phyloP scores from a whole-genome alignment of 1,140 invertebrate genomes.

The Temnothorax longispinosus region DNA sequence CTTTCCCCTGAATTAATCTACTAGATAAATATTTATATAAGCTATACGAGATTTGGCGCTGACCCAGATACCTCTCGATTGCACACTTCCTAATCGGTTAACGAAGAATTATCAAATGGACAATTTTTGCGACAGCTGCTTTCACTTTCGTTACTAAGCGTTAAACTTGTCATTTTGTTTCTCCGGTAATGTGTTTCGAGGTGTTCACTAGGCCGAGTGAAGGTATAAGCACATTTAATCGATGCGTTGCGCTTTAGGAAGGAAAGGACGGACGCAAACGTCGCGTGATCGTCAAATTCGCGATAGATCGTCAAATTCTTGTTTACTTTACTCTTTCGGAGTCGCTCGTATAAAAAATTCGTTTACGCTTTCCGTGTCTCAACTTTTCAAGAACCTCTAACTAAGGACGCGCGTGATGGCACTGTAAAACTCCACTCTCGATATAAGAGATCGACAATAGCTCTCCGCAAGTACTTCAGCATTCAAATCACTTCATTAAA shows the following conservation, averaged over 20 bases:
- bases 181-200: not conserved
- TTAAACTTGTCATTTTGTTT: conserved; percentile 17
- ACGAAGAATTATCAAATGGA: not conserved
- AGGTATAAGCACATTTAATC: conserved; percentile 22
- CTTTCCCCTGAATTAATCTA: conserved; percentile 27
- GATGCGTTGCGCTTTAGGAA: not conserved
- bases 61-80: not conserved
- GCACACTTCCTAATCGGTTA: not conserved
- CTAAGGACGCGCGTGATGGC: not conserved
- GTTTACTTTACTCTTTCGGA: not conserved
- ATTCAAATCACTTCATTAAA: conserved; percentile 39
- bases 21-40: conserved; percentile 24
- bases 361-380: not conserved
- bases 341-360: not conserved
- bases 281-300: not conserved
- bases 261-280: not conserved
- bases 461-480: not conserved
- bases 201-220: conserved; percentile 24
- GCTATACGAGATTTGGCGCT: not conserved
- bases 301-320: not conserved
- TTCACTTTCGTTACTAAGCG: not conserved
- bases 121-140: not conserved
- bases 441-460: conserved; percentile 19
- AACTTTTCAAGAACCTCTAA: not conserved
- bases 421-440: not conserved